Evolutionary conservation across 2,888 invertebrate genomes (phyloP).

Genomic region (Lepidochitona cinerea): DNA sequence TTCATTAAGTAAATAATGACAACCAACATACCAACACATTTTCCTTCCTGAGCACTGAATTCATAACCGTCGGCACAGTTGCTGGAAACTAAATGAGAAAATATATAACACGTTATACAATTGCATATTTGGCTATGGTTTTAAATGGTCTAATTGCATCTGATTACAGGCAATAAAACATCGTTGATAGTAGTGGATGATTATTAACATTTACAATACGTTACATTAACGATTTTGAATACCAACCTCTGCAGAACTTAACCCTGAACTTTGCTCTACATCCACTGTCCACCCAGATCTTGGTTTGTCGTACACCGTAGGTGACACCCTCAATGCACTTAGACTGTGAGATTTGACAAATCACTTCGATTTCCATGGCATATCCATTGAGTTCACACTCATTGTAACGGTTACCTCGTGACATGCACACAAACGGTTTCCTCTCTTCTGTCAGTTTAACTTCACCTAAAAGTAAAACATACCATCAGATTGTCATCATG

Average conservation of each 20-base stretch:
- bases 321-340: neutral
- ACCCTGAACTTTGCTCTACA: neutral
- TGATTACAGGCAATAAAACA: too few species aligned
- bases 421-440: neutral
- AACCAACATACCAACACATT: constrained; percentile 4
- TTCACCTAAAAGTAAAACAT: neutral
- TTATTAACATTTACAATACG: too few species aligned
- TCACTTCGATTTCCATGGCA: neutral
- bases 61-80: neutral
- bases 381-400: constrained; percentile 4
- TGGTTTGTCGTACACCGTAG: neutral
- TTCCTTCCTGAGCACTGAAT: neutral
- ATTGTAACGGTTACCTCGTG: neutral
- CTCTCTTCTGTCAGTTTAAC: neutral
- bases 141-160: too few species aligned
- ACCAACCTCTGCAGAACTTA: neutral
- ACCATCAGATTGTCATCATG: too few species aligned
- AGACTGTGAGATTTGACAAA: neutral
- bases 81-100: neutral
- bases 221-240: too few species aligned
- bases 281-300: constrained; percentile 1
- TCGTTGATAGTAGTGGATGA: too few species aligned
- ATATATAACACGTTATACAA: too few species aligned
- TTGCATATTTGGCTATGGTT: too few species aligned
- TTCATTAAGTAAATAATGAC: too few species aligned